Evolutionary conservation across 1,140 invertebrate genomes (phyloP).

Genomic region (Teleopsis dalmanni): DNA sequence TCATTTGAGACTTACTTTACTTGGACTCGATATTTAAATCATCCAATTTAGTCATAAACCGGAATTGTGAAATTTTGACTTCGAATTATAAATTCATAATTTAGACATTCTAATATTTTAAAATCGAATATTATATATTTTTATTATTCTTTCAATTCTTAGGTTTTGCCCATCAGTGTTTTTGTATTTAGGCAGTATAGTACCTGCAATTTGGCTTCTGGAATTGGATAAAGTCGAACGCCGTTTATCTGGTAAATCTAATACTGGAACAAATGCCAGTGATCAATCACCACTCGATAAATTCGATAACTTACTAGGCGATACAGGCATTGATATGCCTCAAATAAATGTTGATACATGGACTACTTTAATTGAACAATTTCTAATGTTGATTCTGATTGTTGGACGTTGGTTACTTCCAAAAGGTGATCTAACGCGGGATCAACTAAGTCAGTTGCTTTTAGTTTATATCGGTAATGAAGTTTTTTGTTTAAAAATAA

Average conservation of each 20-base stretch:
- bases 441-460: conserved; percentile 85
- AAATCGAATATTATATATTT: background rate
- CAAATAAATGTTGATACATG: conserved; percentile 60
- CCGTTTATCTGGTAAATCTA: conserved; percentile 24
- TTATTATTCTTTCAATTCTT: background rate
- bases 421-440: conserved; percentile 80
- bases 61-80: no score
- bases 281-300: no score
- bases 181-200: conserved; percentile 69
- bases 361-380: conserved; percentile 82
- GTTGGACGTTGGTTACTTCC: conserved; percentile 83
- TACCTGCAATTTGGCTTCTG: conserved; percentile 77
- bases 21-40: no score
- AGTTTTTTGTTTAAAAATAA: background rate
- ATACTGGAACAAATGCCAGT: conserved; percentile 4
- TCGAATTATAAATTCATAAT: no score
- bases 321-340: conserved; percentile 29
- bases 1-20: no score
- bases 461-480: conserved; percentile 71
- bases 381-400: conserved; percentile 80
- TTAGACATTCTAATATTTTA: no score
- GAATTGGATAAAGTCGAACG: conserved; percentile 75
- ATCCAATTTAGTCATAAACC: no score
- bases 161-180: conserved; percentile 86
- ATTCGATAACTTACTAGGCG: conserved; percentile 26